Evolutionary conservation across 2,113 vertebrate genomes (phyloP), one percentile per base, ranked within the genome.

Genomic region (Neotoma lepida): DNA sequence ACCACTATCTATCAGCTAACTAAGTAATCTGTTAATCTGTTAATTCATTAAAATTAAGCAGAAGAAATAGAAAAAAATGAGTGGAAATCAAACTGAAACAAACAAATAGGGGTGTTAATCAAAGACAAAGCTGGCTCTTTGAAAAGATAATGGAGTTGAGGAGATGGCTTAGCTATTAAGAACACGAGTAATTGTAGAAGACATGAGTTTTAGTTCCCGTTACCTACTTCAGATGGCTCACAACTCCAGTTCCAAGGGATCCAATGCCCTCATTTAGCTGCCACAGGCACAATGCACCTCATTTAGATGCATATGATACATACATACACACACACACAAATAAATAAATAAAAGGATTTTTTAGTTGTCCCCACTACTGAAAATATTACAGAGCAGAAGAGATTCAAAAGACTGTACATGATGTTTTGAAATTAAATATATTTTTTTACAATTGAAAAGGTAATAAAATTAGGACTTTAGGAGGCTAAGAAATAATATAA

Each of bases 41-140:
- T 82, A 78, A 20, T 2, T 78, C 77, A 78, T 39, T 46, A 76
- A 71, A 89, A 78, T 70, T 49, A 73, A 90, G 64, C n/a, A 80
- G 13, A 90, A 80, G 90, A 84, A 63, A 63, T 82, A 56, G 41
- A 51, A 92, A 90, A 88, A 89, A 39, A 26, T 2, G 51, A 63
- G 76, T 81, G 78, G 35, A 81, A 44, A 93, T 92, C 82, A 86
- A 78, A 33, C 66, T 58, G 18, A 70, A 58, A 39, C 18, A 77
- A 90, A 85, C 28, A 44, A 58, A 24, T 56, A n/a, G 35, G 51
- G n/a, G 9, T 33, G 44, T 44, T 74, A 80, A n/a, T 66, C 20
- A 87, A 93, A 71, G 63, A 86, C 56, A 93, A 88, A 88, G 30
- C 82, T 90, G 9, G 17, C 44, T 61, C 56, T 84, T 49, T 74